Evolutionary conservation across 2,888 invertebrate genomes (phyloP).

Genomic region (Tenthredo livida): DNA sequence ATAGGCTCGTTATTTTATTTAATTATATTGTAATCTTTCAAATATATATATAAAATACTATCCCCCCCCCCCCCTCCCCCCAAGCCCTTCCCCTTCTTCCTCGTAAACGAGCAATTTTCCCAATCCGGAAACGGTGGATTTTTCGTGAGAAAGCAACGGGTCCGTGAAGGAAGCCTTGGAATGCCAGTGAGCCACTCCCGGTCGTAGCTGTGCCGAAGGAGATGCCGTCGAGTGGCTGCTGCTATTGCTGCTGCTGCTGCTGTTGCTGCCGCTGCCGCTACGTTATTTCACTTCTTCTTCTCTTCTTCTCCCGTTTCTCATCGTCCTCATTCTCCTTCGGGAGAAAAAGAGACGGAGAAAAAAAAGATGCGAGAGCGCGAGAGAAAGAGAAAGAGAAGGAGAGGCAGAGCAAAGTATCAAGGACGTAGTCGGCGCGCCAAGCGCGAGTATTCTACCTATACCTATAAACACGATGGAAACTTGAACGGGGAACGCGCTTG

Average conservation of each 20-base stretch:
- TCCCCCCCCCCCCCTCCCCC: not conserved
- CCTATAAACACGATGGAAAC: not conserved
- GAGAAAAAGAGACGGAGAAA: conserved; percentile 23
- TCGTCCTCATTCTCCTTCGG: conserved; percentile 21
- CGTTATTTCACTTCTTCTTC: conserved; percentile 23
- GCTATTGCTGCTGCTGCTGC: not conserved
- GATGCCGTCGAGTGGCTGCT: conserved; percentile 40
- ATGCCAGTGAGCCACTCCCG: conserved; percentile 70
- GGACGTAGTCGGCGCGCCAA: conserved; percentile 25
- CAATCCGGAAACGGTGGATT: conserved; percentile 62
- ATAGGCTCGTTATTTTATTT: not conserved
- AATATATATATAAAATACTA: not conserved
- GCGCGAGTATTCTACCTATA: not conserved
- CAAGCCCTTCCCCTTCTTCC: no score
- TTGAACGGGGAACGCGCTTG: not conserved
- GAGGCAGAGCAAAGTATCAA: conserved; percentile 4
- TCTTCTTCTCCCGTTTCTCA: not conserved
- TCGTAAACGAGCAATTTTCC: conserved; percentile 53
- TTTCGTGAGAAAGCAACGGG: conserved; percentile 53
- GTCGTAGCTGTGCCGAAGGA: conserved; percentile 55
- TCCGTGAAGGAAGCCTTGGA: conserved; percentile 61
- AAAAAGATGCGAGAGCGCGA: conserved; percentile 43
- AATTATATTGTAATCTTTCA: not conserved
- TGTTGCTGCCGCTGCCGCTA: not conserved
- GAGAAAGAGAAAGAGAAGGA: conserved; percentile 35